These are phyloP conservation scores for Oopsacas minuta DNA, from an alignment of 37 sponge, comb jelly and placozoan species.

Conservation along the genomic window DNA sequence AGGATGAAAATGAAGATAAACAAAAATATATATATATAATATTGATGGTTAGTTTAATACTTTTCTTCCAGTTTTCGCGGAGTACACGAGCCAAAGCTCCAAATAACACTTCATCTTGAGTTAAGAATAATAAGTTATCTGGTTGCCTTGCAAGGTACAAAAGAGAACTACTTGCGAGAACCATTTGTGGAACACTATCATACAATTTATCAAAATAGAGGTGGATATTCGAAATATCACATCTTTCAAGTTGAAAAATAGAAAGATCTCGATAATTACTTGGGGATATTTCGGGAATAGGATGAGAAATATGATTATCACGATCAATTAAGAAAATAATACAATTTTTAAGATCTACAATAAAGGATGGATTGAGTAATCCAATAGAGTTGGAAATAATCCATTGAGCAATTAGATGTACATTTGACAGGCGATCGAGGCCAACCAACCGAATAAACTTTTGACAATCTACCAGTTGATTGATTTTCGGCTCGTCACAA, in stretches of 20 bases:
- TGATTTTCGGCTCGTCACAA: not conserved
- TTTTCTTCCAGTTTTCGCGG: slow-evolving; percentile 92
- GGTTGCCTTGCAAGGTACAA: slow-evolving; percentile 83
- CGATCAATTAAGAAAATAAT: not conserved
- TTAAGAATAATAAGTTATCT: slow-evolving; percentile 52
- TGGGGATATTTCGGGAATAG: not conserved
- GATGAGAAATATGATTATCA: not conserved
- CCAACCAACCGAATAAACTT: not conserved
- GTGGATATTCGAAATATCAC: not conserved
- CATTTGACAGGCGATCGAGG: not conserved
- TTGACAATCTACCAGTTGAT: not conserved
- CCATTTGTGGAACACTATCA: slow-evolving; percentile 61
- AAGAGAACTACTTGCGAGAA: slow-evolving; percentile 67
- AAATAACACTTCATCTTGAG: slow-evolving; percentile 50
- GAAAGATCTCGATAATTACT: not conserved
- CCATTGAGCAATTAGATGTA: not conserved
- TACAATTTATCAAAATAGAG: slow-evolving; percentile 72
- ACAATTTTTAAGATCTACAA: not conserved
- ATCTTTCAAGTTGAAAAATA: not conserved
- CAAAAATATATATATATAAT: slow-evolving; percentile 94
- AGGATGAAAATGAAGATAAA: slow-evolving; percentile 79
- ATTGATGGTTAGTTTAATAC: slow-evolving; percentile 77
- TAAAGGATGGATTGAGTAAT: not conserved
- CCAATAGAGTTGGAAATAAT: not conserved
- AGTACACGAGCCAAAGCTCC: slow-evolving; percentile 79